Percentiles rank a stretch among this genome's conserved stretches.
Evolutionary conservation across 1,140 invertebrate species (phyloP).

Genomic region (Ctenoplectra terminalis): DNA sequence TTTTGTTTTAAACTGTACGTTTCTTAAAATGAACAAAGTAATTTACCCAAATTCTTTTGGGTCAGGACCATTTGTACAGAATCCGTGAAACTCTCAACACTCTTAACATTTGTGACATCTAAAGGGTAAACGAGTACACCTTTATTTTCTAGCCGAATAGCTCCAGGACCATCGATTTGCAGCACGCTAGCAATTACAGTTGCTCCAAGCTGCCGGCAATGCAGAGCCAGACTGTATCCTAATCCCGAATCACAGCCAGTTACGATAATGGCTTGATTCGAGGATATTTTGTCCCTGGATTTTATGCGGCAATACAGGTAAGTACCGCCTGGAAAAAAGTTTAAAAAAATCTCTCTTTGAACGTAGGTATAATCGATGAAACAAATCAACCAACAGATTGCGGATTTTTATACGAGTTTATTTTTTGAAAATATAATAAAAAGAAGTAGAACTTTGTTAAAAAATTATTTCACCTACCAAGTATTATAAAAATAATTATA

Average conservation of each 20-base stretch:
- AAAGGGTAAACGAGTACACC: slow-evolving; percentile 83
- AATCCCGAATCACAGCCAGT: slow-evolving; percentile 93
- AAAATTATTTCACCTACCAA: no score
- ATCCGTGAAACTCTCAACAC: slow-evolving; percentile 82
- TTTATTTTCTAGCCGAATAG: slow-evolving; percentile 80
- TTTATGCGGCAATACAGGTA: slow-evolving; percentile 25
- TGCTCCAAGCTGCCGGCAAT: slow-evolving; percentile 85
- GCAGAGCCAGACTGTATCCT: slow-evolving; percentile 88
- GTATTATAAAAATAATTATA: no score
- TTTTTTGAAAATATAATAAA: not conserved
- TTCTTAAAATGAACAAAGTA: not conserved
- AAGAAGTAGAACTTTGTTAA: no score
- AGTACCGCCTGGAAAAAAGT: slow-evolving; percentile 37
- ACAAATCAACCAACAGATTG: no score
- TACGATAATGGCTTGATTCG: slow-evolving; percentile 85
- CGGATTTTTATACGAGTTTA: no score
- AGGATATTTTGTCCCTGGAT: slow-evolving; percentile 19
- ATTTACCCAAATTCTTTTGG: slow-evolving; percentile 83
- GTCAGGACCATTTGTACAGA: slow-evolving; percentile 78
- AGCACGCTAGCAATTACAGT: slow-evolving; percentile 89
- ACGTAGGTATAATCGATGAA: no score
- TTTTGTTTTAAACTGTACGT: not conserved
- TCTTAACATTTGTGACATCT: slow-evolving; percentile 87
- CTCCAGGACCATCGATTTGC: slow-evolving; percentile 81
- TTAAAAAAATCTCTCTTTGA: no score